Base-by-base conservation (phyloP, 2,113 vertebrate genomes). In the Spizaetus ornatus region DNA sequence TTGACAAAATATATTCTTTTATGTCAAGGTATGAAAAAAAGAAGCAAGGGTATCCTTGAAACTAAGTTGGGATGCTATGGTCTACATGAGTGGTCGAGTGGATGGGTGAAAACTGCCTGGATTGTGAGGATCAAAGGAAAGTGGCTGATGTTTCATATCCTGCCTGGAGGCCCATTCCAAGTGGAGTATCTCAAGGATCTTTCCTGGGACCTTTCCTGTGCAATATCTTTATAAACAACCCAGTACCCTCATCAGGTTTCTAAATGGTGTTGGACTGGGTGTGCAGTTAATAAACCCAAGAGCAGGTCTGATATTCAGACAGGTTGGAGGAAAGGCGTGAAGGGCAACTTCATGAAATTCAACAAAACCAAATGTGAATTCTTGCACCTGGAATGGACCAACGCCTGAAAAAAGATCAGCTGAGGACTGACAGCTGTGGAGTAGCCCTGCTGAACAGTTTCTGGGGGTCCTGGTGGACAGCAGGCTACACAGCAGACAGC, bases 71-170 rank as follows among this genome's bases (percentile, higher is more conserved):
- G 7, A 15, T 61, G 11, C 4, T 53, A 8, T 43, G 9, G 3
- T 48, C n/a, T 63, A 11, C 2, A 5, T 38, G 15, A 76, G 9
- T 21, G n/a, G 23, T 32, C 5, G 11, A 55, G 9, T 0, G 1
- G 20, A 43, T 40, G 7, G 9, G 13, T 29, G 7, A 66, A 90
- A 91, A 38, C 18, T 14, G 7, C 1, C 10, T 76, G 32, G 10
- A 77, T 27, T 22, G 15, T 48, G 17, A 71, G 42, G 17, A 52
- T n/a, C 29, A 58, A 52, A 43, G 17, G 38, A 15, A 81, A 63
- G 19, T 20, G 1, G 4, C 5, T 52, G 72, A 45, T 56, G 31
- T 40, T 45, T 67, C 29, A 62, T 29, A 67, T 29, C 11, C 29
- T 82, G 4, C 18, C 32, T 58, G 7, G 20, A 40, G 25, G 1